Conservation (phyloP, 2,797 vertebrate genomes). For the Paedocypris micromegethes region DNA sequence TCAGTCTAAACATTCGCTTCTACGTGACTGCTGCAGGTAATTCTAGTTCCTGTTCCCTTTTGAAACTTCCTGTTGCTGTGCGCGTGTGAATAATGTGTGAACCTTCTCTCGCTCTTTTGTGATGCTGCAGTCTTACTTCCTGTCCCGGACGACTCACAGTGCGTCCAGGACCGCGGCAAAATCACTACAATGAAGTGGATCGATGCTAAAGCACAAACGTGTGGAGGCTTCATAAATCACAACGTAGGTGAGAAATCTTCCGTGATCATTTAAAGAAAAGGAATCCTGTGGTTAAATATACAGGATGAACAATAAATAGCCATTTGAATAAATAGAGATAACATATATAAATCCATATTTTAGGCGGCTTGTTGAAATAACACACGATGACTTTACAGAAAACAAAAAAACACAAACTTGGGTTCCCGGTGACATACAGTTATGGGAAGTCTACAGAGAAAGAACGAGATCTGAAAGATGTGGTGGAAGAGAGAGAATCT, state of each 20-base stretch:
- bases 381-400: slow-evolving; percentile 47
- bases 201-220: too few species aligned
- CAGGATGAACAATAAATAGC: slow-evolving; percentile 21
- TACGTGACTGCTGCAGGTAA: slow-evolving; percentile 49
- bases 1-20: slow-evolving; percentile 55
- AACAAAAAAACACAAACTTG: slow-evolving; percentile 32
- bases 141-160: slow-evolving; percentile 10
- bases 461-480: slow-evolving; percentile 72
- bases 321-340: slow-evolving; percentile 41
- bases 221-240: too few species aligned
- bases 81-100: slow-evolving; percentile 33
- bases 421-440: slow-evolving; percentile 48
- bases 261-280: slow-evolving; percentile 17
- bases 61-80: slow-evolving; percentile 43
- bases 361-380: slow-evolving; percentile 57
- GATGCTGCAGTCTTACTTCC: slow-evolving; percentile 16
- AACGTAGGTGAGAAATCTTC: too few species aligned
- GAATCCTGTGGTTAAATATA: slow-evolving; percentile 25
- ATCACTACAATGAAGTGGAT: too few species aligned
- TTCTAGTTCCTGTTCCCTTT: slow-evolving; percentile 42
- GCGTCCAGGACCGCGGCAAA: slow-evolving; percentile 3
- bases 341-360: slow-evolving; percentile 35
- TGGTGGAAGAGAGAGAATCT: slow-evolving; percentile 77
- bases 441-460: slow-evolving; percentile 68
- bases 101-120: slow-evolving; percentile 64